Evolutionary conservation across 2,113 vertebrate species (phyloP).

Genomic region (Leucopsar rothschildi): DNA sequence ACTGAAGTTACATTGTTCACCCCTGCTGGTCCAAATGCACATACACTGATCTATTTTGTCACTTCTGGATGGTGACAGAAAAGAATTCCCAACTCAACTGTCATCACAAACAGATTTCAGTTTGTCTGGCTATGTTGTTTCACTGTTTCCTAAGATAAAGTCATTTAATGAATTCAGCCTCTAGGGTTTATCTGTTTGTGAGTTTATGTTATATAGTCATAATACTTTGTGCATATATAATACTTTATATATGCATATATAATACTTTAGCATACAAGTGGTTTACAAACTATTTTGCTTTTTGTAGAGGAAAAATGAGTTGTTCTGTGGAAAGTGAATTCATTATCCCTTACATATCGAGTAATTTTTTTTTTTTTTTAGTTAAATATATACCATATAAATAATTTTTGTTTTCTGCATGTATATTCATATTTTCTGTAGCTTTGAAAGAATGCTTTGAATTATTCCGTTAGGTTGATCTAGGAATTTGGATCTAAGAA

Average conservation of each 20-base stretch:
- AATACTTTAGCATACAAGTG: neutral
- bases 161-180: neutral
- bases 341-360: neutral
- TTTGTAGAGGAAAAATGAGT: neutral
- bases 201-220: neutral
- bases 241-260: neutral
- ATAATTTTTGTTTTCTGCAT: neutral
- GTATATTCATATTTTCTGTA: neutral
- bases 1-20: neutral
- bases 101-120: neutral
- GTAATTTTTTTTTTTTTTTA: neutral
- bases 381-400: neutral
- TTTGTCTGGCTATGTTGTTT: neutral
- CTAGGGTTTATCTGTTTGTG: neutral
- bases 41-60: neutral
- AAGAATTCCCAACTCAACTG: neutral
- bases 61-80: neutral
- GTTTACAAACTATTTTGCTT: neutral
- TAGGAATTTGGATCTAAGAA: neutral
- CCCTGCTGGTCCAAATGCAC: neutral
- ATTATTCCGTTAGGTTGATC: neutral
- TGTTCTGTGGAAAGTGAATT: neutral
- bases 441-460: neutral
- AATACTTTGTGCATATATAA: neutral
- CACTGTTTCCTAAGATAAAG: neutral